Base-by-base conservation (phyloP, 2,888 invertebrate genomes). In the Deroplatys truncata region DNA sequence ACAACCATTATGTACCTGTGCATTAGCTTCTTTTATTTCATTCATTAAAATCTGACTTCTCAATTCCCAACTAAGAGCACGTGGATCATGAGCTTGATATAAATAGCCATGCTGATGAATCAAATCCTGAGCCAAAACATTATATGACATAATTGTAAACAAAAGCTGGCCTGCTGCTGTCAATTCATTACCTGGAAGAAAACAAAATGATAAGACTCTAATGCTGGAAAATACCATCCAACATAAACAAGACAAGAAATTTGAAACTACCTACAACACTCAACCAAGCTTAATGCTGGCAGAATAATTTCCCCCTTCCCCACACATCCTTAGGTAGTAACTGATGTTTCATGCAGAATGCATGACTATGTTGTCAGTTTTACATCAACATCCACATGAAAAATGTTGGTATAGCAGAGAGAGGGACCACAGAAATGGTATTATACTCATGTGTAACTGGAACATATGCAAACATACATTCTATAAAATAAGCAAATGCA, bases 81-180 rank as follows among this genome's bases (percentile, higher is more conserved):
- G 91, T 10, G 94, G 93, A 72, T 95, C 92, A 92, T 97, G 96
- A 0, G 94, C 92, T 29, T 93, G 93, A 92, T 99, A 99, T 25
- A 99, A 93, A 92, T 97, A 94, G 0, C 94, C 93, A 92, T 98
- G 97, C 91, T 95, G 94, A 91, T 96, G 95, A 89, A 98, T 92
- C 84, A 98, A 94, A 92, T 96, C 95, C 93, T 98, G 98, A 0
- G 98, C 97, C 90, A 99, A 94, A 49, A 99, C 96, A 93, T 99
- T 99, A 93, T 98, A 99, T 0, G 97, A 97, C 93, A 98, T 94
- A 49, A 98, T 93, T 90, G 95, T 96, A 92, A 98, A 96, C 89
- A 93, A 93, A 90, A 95, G n/a, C 3, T 86, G 86, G 86, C 28
- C 15, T n/a, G 82, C 16, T 43, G 83, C 13, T 28, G 25, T 3